These are phyloP conservation scores for Hypocryptadius cinnamomeus DNA, from an alignment of 2,113 vertebrate genomes.

Conservation along the genomic window DNA sequence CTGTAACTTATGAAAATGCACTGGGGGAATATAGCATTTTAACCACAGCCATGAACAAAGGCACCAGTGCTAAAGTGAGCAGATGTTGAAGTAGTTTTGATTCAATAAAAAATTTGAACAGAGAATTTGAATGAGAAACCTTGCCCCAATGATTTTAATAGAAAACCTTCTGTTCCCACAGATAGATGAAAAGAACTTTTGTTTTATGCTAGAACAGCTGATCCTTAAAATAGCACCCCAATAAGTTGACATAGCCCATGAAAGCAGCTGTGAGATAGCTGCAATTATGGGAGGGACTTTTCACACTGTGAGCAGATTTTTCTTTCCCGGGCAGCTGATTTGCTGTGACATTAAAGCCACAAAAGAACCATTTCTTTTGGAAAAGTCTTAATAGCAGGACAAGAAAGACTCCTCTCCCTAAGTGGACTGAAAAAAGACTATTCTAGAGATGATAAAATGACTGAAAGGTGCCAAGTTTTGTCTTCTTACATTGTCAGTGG, in stretches of 20 bases:
- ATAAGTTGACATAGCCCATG: neutral
- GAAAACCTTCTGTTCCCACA: neutral
- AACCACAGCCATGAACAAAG: neutral
- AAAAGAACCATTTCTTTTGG: neutral
- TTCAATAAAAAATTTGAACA: neutral
- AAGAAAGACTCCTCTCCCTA: neutral
- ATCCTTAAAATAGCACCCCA: neutral
- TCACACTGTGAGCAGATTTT: neutral
- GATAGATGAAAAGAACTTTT: neutral
- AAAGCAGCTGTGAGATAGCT: neutral
- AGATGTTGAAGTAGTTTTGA: neutral
- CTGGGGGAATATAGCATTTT: no score
- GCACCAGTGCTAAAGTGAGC: neutral
- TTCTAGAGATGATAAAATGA: neutral
- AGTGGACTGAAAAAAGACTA: neutral
- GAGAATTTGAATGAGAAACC: neutral
- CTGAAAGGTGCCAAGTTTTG: neutral
- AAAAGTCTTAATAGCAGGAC: neutral
- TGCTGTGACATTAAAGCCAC: neutral
- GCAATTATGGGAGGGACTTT: neutral
- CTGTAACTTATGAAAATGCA: neutral
- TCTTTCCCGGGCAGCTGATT: neutral
- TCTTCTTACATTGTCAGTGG: neutral
- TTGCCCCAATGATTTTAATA: neutral
- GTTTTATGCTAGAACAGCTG: neutral